A percentile compares a stretch with the other conserved stretches of the same genome.
Conservation (phyloP, 2,113 vertebrate genomes). For the Sialia sialis region DNA sequence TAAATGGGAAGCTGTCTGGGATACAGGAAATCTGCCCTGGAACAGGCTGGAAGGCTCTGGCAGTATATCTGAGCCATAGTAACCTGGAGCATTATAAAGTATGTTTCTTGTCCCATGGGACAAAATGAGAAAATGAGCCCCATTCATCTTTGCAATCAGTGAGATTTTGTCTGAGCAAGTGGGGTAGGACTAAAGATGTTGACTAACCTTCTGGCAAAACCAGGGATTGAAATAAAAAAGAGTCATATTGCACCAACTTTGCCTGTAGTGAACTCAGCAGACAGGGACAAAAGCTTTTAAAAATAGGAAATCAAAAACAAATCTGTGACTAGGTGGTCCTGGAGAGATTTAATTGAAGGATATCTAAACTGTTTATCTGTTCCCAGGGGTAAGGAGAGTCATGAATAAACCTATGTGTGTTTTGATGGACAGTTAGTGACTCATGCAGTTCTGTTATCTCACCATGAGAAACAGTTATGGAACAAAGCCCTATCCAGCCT, state of each 20-base stretch:
- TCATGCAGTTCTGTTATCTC: slow-evolving; percentile 9
- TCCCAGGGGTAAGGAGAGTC: neutral
- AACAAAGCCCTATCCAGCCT: neutral
- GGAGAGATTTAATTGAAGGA: neutral
- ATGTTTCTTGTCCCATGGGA: neutral
- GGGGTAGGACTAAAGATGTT: neutral
- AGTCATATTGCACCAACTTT: neutral
- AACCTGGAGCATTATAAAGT: neutral
- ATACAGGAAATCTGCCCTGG: slow-evolving; percentile 34
- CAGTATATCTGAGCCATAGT: neutral
- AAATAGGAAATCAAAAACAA: neutral
- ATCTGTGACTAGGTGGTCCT: slow-evolving; percentile 6
- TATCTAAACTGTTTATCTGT: slow-evolving; percentile 35
- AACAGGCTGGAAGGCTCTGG: neutral
- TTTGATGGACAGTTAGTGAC: slow-evolving; percentile 14
- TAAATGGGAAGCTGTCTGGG: neutral
- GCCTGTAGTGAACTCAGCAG: neutral
- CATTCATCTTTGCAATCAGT: neutral
- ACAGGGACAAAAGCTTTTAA: neutral
- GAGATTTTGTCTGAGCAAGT: neutral
- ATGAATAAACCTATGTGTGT: neutral
- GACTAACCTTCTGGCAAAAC: neutral
- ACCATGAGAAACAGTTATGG: neutral
- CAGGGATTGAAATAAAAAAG: neutral
- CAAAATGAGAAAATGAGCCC: slow-evolving; percentile 28